Evolutionary conservation across 2,797 vertebrate genomes (phyloP), one percentile per base, ranked within the genome.

Genomic region (Leuciscus waleckii): DNA sequence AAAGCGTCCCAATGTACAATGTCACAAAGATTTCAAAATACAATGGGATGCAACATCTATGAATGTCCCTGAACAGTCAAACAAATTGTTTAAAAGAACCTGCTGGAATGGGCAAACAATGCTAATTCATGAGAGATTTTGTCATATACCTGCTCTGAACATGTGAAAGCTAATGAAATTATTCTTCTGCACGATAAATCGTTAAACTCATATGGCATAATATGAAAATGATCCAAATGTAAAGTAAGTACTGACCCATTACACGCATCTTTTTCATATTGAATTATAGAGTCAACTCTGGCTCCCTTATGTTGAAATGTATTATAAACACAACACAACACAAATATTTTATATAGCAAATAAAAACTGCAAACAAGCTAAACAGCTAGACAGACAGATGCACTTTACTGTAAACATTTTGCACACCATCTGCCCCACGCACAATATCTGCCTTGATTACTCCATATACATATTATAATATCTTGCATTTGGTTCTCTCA

Each of bases 1-100:
- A 92, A 91, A 92, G 85, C 87, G 81, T 84, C 84, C 81, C 85
- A 88, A 90, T 91, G 86, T 91, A 91, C 91, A 91, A 87, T 89
- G 86, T 87, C 87, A 91, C 90, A 92, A 90, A 89, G 89, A 92
- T 88, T 89, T 87, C 85, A 88, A 88, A 84, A 81, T 87, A 90
- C 90, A 92, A 91, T 91, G 58, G 87, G 88, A 84, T 86, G 81
- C 89, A 91, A 87, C 85, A 73, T 92, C 89, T 89, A 85, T 84
- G 87, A 87, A 88, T 79, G 76, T 89, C 87, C 79, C 88, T 90
- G 89, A 91, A 89, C 87, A 82, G 88, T 87, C 88, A 89, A 90
- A 91, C 86, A 87, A 88, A 86, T 58, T 23, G 83, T 89, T 83
- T 75, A 88, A 85, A 86, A 81, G 90, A 91, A 90, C 85, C 37